Percentiles rank a stretch among this genome's conserved stretches.
Evolutionary conservation across 2,888 invertebrate species (phyloP).

Genomic region (Crocallis elinguaria): DNA sequence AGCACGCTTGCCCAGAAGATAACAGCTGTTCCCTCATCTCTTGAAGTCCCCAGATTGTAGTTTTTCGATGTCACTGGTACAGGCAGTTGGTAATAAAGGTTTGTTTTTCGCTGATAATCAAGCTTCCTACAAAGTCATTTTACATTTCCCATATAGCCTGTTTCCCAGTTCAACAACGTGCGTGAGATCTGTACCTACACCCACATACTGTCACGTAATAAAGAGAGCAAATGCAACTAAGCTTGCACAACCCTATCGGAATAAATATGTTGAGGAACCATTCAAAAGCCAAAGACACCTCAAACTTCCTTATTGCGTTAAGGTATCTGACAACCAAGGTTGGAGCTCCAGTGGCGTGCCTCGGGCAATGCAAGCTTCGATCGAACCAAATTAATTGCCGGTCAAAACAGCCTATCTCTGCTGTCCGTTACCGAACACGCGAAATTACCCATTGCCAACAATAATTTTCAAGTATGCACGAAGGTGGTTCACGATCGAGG

Average conservation of each 20-base stretch:
- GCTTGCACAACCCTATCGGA: neutral
- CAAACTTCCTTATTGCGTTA: neutral
- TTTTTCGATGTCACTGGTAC: too few relatives aligned
- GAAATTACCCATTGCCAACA: slow-evolving; percentile 31
- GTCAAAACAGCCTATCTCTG: slow-evolving; percentile 54
- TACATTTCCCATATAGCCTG: neutral
- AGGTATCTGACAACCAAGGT: slow-evolving; percentile 3
- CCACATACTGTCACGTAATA: slow-evolving; percentile 10
- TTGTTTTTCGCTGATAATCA: neutral
- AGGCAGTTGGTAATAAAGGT: too few relatives aligned
- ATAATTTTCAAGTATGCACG: slow-evolving; percentile 33
- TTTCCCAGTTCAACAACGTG: neutral
- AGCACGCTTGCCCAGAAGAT: too few relatives aligned
- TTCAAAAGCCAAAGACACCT: neutral
- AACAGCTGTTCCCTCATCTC: too few relatives aligned
- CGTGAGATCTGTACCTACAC: slow-evolving; percentile 19
- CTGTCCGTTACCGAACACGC: slow-evolving; percentile 48
- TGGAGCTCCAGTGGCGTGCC: slow-evolving; percentile 34
- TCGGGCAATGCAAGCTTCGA: slow-evolving; percentile 34
- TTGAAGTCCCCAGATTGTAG: too few relatives aligned
- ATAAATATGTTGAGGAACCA: neutral
- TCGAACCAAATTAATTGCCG: slow-evolving; percentile 53
- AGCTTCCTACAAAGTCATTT: neutral
- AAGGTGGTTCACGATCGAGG: slow-evolving; percentile 20
- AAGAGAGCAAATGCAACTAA: neutral